Evolutionary conservation across 2,797 vertebrate species (phyloP).

Genomic region (Aratinga solstitialis): DNA sequence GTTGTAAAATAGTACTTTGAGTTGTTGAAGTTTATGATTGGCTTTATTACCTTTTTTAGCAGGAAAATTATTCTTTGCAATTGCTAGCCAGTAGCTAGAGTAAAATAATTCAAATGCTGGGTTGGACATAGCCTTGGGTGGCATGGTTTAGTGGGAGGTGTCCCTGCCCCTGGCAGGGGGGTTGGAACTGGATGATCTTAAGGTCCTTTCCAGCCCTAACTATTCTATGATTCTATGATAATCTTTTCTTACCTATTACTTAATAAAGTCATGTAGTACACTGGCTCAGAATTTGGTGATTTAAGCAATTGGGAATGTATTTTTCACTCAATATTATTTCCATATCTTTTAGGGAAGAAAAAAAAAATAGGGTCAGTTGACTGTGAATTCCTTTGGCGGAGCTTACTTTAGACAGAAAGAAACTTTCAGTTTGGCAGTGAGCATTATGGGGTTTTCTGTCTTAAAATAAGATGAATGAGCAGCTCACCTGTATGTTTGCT

Average conservation of each 20-base stretch:
- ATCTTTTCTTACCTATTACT: neutral
- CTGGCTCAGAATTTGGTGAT: neutral
- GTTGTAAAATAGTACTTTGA: neutral
- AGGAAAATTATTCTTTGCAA: neutral
- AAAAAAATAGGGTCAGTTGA: neutral
- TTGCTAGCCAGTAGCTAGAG: neutral
- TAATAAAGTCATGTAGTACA: neutral
- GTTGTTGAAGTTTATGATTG: neutral
- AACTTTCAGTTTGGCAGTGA: neutral
- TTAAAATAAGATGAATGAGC: neutral
- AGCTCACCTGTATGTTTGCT: neutral
- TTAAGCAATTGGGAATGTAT: neutral
- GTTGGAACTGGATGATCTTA: too few species aligned
- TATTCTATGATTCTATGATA: neutral
- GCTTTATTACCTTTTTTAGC: neutral
- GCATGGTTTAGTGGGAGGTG: too few species aligned
- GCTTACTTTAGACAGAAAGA: neutral
- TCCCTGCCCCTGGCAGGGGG: too few species aligned
- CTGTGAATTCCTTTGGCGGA: neutral
- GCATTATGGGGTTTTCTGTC: neutral
- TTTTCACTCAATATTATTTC: neutral
- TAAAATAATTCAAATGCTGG: neutral
- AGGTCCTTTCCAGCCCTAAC: too few species aligned
- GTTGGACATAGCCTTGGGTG: too few species aligned
- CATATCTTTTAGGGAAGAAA: neutral